Conservation (phyloP, 2,888 invertebrate genomes). For the Colostygia pectinataria region DNA sequence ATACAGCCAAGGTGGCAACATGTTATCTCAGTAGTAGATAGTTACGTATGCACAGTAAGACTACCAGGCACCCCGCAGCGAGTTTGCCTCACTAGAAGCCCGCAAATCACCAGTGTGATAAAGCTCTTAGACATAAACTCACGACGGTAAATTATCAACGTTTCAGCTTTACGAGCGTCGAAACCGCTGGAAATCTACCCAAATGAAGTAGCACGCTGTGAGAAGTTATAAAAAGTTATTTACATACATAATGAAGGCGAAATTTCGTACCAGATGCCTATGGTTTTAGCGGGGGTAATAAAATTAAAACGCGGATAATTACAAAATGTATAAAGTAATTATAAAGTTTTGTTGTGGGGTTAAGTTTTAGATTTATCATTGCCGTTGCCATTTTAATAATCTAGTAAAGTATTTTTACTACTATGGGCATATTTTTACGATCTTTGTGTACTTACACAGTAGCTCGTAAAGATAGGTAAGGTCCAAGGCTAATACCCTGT, state of each 20-base stretch:
- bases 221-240: conserved; percentile 35
- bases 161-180: conserved; percentile 22
- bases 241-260: conserved; percentile 36
- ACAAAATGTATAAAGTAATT: conserved; percentile 14
- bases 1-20: too few species aligned
- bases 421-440: too few species aligned
- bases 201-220: conserved; percentile 12
- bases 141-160: conserved; percentile 20
- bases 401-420: too few species aligned
- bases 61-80: too few species aligned
- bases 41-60: too few species aligned
- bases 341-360: conserved; percentile 12
- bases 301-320: conserved; percentile 21
- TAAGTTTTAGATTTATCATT: conserved; percentile 5
- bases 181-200: conserved; percentile 20
- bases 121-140: conserved; percentile 9
- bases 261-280: conserved; percentile 26
- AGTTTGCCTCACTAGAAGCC: too few species aligned
- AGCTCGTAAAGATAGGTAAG: too few species aligned
- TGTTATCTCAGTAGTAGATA: too few species aligned
- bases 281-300: conserved; percentile 12
- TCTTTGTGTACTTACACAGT: too few species aligned
- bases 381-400: too few species aligned
- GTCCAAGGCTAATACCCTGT: too few species aligned
- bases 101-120: neutral